Evolutionary conservation across 2,113 vertebrate genomes (phyloP).

Genomic region (Dasyornis broadbenti): DNA sequence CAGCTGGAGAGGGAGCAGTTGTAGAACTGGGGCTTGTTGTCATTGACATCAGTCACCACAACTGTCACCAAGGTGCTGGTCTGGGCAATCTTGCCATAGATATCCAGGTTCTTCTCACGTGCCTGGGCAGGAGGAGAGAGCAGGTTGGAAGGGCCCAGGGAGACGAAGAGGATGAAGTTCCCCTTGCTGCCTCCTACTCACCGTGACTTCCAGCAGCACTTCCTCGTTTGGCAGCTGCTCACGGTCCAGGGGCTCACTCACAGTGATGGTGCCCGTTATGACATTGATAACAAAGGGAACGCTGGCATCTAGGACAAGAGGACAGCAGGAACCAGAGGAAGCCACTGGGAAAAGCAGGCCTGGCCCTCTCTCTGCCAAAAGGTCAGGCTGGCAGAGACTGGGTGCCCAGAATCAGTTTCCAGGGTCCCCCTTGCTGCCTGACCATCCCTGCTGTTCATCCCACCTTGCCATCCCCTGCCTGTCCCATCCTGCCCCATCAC

Average conservation of each 20-base stretch:
- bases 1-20: conserved; percentile 70
- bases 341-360: neutral
- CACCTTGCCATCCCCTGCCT: neutral
- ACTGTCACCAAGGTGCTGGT: conserved; percentile 68
- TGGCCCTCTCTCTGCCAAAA: neutral
- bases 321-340: neutral
- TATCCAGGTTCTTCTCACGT: conserved; percentile 42
- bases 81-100: conserved; percentile 15
- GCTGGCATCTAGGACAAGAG: conserved; percentile 36
- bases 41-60: conserved; percentile 80
- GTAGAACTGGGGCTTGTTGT: conserved; percentile 86
- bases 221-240: conserved; percentile 70
- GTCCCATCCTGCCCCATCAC: neutral
- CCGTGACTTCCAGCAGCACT: conserved; percentile 76
- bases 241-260: conserved; percentile 73
- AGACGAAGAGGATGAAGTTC: neutral
- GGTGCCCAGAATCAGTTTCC: neutral
- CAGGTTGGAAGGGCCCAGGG: neutral
- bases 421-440: neutral
- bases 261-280: conserved; percentile 68
- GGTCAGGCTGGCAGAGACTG: neutral
- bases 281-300: conserved; percentile 69
- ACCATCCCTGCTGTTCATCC: neutral
- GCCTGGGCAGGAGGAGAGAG: conserved; percentile 53
- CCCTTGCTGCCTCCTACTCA: conserved; percentile 54